Conservation (phyloP, 2,888 invertebrate genomes). For the Seira sanloemensis region DNA sequence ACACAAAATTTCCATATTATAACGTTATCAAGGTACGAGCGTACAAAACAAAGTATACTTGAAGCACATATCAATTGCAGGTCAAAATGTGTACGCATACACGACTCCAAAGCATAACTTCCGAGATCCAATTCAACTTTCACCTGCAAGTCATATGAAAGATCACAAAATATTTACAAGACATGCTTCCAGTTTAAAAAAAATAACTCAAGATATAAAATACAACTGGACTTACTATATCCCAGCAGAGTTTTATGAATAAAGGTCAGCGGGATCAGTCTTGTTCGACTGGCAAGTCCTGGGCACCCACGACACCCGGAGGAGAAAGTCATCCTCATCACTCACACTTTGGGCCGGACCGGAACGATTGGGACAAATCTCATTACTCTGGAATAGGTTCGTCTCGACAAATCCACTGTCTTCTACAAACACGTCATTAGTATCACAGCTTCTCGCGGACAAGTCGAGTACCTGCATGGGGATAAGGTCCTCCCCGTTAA, state of each 20-base stretch:
- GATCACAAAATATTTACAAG: too few species aligned
- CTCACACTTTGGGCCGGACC: slow-evolving; percentile 17
- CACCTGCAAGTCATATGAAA: too few species aligned
- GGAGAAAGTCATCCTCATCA: slow-evolving; percentile 65
- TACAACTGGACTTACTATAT: too few species aligned
- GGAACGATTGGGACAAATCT: not conserved
- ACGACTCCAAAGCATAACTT: too few species aligned
- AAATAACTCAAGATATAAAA: too few species aligned
- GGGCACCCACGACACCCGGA: slow-evolving; percentile 65
- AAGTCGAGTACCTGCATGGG: not conserved
- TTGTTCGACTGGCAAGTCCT: not conserved
- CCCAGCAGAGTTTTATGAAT: slow-evolving; percentile 50
- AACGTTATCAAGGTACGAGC: too few species aligned
- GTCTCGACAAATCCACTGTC: not conserved
- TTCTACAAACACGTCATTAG: not conserved
- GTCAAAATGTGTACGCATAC: too few species aligned
- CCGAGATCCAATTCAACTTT: too few species aligned
- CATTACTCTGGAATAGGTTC: not conserved
- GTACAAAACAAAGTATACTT: too few species aligned
- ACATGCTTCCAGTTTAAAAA: too few species aligned
- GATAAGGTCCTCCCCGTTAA: not conserved
- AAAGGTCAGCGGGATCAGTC: slow-evolving; percentile 50
- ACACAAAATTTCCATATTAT: too few species aligned
- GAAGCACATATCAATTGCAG: too few species aligned
- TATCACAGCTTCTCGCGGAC: not conserved